phyloP scores from a whole-genome alignment of 2,113 vertebrate species.

The Prunella himalayana region DNA sequence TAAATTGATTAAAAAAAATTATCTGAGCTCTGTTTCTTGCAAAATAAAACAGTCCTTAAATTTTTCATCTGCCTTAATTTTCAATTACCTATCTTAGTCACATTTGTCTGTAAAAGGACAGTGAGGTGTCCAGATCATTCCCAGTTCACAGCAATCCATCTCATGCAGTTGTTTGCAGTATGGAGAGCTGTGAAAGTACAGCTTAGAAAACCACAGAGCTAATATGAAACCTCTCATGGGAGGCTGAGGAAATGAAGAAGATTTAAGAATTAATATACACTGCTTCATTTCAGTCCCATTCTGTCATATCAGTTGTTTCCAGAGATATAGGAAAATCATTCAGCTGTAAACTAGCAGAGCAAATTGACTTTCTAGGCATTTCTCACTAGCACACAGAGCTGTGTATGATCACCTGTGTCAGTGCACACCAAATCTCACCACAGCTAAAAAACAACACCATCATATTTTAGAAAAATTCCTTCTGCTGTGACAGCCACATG shows the following conservation, averaged over 20 bases:
- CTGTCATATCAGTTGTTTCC: not conserved
- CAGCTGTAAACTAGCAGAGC: not conserved
- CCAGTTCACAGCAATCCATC: not conserved
- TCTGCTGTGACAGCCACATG: not conserved
- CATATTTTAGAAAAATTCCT: not conserved
- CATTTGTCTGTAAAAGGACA: not conserved
- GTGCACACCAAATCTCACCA: not conserved
- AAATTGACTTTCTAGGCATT: not conserved
- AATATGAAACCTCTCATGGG: not conserved
- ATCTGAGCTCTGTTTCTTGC: not conserved
- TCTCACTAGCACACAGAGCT: not conserved
- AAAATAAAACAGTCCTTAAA: not conserved
- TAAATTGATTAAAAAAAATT: not conserved
- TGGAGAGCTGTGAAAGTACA: not conserved
- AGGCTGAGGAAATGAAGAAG: not conserved
- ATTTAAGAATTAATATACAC: not conserved
- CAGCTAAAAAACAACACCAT: not conserved
- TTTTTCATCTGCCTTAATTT: not conserved
- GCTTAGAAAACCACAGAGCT: not conserved
- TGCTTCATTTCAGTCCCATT: not conserved
- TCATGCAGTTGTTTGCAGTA: not conserved
- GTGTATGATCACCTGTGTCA: not conserved
- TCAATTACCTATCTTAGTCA: not conserved
- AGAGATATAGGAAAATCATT: not conserved
- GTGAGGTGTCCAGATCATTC: not conserved